phyloP scores from a whole-genome alignment of 2,888 invertebrate genomes.

The Nomada ferruginata region DNA sequence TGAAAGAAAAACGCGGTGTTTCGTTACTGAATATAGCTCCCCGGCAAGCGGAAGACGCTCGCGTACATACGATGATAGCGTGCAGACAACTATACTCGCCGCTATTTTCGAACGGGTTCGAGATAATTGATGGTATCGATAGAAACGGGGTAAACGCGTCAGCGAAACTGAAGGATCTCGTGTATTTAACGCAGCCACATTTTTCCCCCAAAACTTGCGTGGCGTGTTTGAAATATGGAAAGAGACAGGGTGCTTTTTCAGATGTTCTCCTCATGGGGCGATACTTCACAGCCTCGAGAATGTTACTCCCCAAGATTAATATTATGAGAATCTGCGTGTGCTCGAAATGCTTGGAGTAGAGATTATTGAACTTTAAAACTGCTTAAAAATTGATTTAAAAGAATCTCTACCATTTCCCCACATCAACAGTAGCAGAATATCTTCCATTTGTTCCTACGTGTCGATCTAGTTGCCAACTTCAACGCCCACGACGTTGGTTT shows the following conservation, averaged over 20 bases:
- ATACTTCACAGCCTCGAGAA: constrained; percentile 7
- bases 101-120: constrained; percentile 17
- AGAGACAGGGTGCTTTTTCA: too few relatives aligned
- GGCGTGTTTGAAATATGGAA: background rate
- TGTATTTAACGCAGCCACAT: background rate
- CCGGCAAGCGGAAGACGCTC: background rate
- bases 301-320: background rate
- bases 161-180: background rate
- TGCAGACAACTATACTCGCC: background rate
- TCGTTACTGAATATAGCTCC: background rate
- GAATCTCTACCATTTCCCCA: too few relatives aligned
- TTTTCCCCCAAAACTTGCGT: background rate
- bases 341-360: background rate
- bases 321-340: constrained; percentile 14
- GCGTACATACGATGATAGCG: background rate
- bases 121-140: constrained; percentile 2
- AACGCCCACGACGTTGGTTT: background rate
- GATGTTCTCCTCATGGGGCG: background rate
- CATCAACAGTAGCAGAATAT: background rate
- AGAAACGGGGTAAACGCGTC: background rate
- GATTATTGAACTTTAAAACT: too few relatives aligned
- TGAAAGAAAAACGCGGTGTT: constrained; percentile 6
- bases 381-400: background rate
- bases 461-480: background rate
- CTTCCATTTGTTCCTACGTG: background rate